phyloP scores from a whole-genome alignment of 2,797 vertebrate species.

The Acropternis orthonyx region DNA sequence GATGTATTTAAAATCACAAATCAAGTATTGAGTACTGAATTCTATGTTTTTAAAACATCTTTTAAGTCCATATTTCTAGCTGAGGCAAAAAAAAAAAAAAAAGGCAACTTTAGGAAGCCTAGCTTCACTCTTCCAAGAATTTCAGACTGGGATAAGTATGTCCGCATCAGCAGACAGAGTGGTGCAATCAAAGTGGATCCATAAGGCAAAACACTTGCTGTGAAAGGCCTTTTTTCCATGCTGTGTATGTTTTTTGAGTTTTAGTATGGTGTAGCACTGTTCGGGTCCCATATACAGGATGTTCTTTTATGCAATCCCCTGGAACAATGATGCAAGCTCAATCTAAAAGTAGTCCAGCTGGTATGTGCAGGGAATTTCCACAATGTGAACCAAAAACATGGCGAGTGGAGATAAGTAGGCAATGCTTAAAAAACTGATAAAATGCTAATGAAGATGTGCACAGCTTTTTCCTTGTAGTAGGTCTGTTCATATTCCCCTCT shows the following conservation, averaged over 20 bases:
- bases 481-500: neutral
- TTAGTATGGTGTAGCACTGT: neutral
- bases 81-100: no score
- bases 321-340: neutral
- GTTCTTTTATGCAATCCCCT: neutral
- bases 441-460: neutral
- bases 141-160: neutral
- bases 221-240: neutral
- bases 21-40: neutral
- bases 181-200: neutral
- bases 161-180: neutral
- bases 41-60: neutral
- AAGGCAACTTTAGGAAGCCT: neutral
- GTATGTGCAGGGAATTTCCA: neutral
- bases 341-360: neutral
- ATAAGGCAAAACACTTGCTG: neutral
- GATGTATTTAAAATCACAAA: neutral
- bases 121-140: neutral
- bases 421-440: neutral
- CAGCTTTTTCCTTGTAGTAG: fast-evolving
- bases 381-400: neutral
- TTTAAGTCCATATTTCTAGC: neutral
- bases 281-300: neutral
- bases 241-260: neutral
- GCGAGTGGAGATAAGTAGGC: neutral